Evolutionary conservation across 2,888 invertebrate genomes (phyloP).

Genomic region (Pterobdella sp.): DNA sequence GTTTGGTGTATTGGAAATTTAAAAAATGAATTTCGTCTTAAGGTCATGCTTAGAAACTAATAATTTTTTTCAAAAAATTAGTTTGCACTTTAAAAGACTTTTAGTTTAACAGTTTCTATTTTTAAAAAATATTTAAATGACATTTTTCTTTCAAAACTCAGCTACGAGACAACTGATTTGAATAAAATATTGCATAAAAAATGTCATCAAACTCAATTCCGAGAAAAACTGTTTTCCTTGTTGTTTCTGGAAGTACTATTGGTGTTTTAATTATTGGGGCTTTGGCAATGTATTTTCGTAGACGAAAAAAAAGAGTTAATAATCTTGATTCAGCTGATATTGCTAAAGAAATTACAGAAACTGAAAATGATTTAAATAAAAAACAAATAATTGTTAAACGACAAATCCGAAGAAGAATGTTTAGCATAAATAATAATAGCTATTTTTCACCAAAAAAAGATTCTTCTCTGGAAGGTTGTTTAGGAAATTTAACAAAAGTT

Average conservation of each 20-base stretch:
- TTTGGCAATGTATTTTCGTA: slow-evolving; percentile 62
- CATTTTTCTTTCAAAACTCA: too few relatives aligned
- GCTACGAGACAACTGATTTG: too few relatives aligned
- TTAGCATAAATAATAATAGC: slow-evolving; percentile 6
- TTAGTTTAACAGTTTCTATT: too few relatives aligned
- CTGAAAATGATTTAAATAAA: neutral
- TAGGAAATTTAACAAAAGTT: too few relatives aligned
- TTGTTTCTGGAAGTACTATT: slow-evolving; percentile 56
- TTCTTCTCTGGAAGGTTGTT: neutral
- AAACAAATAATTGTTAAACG: neutral
- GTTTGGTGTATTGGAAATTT: too few relatives aligned
- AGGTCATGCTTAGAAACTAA: too few relatives aligned
- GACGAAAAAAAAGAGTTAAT: slow-evolving; percentile 33
- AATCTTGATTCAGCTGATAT: slow-evolving; percentile 19
- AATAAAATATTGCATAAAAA: too few relatives aligned
- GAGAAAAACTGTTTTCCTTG: slow-evolving; percentile 18
- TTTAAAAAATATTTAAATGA: too few relatives aligned
- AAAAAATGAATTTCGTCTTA: too few relatives aligned
- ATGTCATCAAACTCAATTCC: neutral
- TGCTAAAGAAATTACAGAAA: slow-evolving; percentile 8
- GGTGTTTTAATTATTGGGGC: slow-evolving; percentile 75
- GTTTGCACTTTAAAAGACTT: too few relatives aligned
- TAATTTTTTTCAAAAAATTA: too few relatives aligned
- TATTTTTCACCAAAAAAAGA: slow-evolving; percentile 4
- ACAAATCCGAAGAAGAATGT: neutral